phyloP scores from a whole-genome alignment of 2,797 vertebrate species.

The Acanthiza pusilla region DNA sequence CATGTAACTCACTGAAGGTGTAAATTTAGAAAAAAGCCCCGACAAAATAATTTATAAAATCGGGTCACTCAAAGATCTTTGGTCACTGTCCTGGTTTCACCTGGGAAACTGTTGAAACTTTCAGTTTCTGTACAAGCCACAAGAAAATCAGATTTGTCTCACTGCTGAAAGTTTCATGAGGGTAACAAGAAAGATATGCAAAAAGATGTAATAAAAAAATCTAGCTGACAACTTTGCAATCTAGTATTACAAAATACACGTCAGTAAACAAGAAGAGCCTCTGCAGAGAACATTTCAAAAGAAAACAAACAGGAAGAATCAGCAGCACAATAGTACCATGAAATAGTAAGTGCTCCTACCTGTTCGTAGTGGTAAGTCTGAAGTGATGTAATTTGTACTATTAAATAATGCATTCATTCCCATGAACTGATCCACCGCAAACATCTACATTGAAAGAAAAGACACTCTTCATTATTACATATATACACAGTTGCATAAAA shows the following conservation, averaged over 20 bases:
- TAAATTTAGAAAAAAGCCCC: background rate
- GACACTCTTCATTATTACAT: background rate
- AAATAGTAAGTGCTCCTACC: slow-evolving; percentile 49
- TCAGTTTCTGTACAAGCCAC: background rate
- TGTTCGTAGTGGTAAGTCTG: slow-evolving; percentile 68
- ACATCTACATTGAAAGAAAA: slow-evolving; percentile 67
- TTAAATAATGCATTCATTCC: slow-evolving; percentile 71
- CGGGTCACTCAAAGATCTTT: background rate
- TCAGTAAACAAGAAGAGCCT: background rate
- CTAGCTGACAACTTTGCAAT: background rate
- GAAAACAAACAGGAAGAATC: background rate
- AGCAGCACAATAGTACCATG: background rate
- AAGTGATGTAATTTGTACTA: slow-evolving; percentile 68
- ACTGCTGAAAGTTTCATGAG: background rate
- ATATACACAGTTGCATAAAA: background rate
- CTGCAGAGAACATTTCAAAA: background rate
- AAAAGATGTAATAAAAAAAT: background rate
- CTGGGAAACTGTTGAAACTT: background rate
- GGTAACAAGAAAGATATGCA: background rate
- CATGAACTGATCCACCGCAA: slow-evolving; percentile 67
- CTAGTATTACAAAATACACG: background rate
- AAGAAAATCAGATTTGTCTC: background rate
- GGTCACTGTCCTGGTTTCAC: background rate
- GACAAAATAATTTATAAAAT: background rate
- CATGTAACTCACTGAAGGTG: background rate